phyloP scores from a whole-genome alignment of 2,113 vertebrate genomes.

The Lichenostomus cassidix region DNA sequence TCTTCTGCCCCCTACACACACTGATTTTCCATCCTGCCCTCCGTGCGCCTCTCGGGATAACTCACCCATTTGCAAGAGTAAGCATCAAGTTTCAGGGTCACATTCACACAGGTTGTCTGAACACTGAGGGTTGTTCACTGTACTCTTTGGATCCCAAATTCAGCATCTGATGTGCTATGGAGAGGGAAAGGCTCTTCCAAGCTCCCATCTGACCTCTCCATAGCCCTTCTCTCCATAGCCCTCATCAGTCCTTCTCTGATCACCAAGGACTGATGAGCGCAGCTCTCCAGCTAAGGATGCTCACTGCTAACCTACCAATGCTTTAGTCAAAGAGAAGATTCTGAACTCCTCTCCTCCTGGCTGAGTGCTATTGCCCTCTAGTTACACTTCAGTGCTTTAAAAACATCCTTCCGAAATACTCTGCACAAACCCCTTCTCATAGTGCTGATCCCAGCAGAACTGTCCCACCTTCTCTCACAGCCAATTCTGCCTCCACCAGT shows the following conservation, averaged over 20 bases:
- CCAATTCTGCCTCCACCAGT: constrained; percentile 11
- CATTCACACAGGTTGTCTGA: constrained; percentile 31
- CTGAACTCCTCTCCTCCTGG: background rate
- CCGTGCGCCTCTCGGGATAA: rapidly evolving
- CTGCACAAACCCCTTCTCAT: background rate
- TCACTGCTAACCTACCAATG: background rate
- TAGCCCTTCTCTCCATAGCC: background rate
- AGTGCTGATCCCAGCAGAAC: constrained; percentile 20
- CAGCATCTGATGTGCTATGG: background rate
- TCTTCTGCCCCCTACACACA: background rate
- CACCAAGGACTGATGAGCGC: background rate
- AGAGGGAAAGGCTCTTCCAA: background rate
- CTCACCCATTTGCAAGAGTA: background rate
- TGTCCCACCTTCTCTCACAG: background rate
- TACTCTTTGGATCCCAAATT: constrained; percentile 50
- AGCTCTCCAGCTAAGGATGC: background rate
- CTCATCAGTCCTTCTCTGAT: background rate
- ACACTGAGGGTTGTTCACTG: background rate
- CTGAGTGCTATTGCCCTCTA: background rate
- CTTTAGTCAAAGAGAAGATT: background rate
- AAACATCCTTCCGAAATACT: background rate
- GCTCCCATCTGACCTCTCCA: background rate
- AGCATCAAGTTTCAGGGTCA: constrained; percentile 32
- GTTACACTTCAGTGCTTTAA: constrained; percentile 7
- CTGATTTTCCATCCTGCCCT: background rate